Conservation (phyloP, 2,888 invertebrate genomes). For the Amphipyra tragopoginis region DNA sequence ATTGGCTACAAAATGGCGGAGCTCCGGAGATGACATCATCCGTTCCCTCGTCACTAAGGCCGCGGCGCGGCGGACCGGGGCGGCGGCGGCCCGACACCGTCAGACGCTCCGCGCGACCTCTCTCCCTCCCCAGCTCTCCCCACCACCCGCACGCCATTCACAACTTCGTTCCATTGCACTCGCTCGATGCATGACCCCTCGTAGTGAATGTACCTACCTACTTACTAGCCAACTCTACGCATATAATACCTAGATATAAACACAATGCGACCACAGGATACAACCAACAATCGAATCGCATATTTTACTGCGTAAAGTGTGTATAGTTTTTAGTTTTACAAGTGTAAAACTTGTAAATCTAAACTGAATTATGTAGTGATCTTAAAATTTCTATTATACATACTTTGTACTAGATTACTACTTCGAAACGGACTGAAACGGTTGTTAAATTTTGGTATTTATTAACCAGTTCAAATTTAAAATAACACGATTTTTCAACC, state of each 20-base stretch:
- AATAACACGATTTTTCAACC: too few species aligned
- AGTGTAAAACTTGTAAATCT: too few species aligned
- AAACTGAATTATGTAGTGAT: too few species aligned
- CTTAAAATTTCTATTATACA: too few species aligned
- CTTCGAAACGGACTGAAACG: too few species aligned
- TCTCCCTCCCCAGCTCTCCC: conserved; percentile 45
- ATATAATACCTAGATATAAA: conserved; percentile 30
- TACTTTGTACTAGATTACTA: too few species aligned
- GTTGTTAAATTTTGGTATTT: too few species aligned
- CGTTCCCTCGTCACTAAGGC: conserved; percentile 63
- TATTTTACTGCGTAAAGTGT: conserved; percentile 6
- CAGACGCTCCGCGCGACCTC: conserved; percentile 51
- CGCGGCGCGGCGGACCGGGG: conserved; percentile 24
- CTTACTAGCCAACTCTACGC: conserved; percentile 51
- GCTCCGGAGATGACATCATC: conserved; percentile 79
- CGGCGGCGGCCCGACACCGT: conserved; percentile 39
- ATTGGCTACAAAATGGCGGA: conserved; percentile 73
- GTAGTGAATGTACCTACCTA: conserved; percentile 61
- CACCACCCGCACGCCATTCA: conserved; percentile 75
- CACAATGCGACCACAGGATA: conserved; percentile 29
- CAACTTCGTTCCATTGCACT: conserved; percentile 75
- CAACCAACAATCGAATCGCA: conserved; percentile 20
- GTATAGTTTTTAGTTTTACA: too few species aligned
- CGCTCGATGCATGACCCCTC: conserved; percentile 69
- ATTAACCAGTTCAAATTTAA: too few species aligned